Evolutionary conservation across 2,113 vertebrate species (phyloP).

Genomic region (Penelope pileata): DNA sequence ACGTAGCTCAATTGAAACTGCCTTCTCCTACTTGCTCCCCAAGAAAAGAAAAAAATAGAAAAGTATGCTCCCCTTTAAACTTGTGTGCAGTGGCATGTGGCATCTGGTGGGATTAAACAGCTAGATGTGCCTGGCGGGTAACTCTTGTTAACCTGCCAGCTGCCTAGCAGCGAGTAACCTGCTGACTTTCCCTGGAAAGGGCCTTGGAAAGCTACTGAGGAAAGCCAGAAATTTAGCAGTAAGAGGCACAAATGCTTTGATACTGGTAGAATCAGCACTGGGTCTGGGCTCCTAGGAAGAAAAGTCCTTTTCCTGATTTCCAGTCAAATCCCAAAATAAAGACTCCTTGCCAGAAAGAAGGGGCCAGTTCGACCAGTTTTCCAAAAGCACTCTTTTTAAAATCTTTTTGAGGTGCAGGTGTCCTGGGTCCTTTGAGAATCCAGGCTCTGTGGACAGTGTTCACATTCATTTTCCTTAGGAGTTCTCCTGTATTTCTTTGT

Average conservation of each 20-base stretch:
- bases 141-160: not conserved
- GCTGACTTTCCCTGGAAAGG: not conserved
- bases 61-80: not conserved
- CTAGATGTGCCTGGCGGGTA: not conserved
- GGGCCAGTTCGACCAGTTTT: not conserved
- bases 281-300: not conserved
- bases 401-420: not conserved
- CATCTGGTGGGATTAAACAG: not conserved
- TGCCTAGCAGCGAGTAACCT: not conserved
- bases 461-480: not conserved
- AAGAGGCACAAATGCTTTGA: not conserved
- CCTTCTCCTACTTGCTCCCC: not conserved
- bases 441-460: not conserved
- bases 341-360: not conserved
- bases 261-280: not conserved
- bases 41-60: not conserved
- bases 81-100: not conserved
- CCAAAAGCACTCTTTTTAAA: not conserved
- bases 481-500: not conserved
- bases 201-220: not conserved
- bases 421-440: conserved; percentile 10
- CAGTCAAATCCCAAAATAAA: not conserved
- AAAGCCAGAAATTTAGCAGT: not conserved
- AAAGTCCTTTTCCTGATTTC: not conserved
- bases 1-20: not conserved